Base-by-base conservation (phyloP, 2,113 vertebrate genomes). In the Arvicanthis niloticus region DNA sequence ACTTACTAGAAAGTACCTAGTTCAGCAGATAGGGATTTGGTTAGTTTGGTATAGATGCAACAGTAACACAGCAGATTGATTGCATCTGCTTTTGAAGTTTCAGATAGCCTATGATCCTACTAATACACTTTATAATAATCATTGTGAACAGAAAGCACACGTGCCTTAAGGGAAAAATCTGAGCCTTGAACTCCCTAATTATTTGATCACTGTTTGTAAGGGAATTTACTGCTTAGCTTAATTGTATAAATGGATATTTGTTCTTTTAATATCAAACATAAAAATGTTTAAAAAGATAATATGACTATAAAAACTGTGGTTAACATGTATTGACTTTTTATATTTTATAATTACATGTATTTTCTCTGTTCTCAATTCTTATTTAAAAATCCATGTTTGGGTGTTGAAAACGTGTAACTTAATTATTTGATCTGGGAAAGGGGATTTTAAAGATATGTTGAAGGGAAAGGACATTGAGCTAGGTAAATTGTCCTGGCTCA, bases 1-100 rank as follows among this genome's bases (percentile, higher is more conserved):
- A 87, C n/a, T 81, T 82, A 91, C 29, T 51, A 76, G 51, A 89
- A 94, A 91, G 60, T 91, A 86, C n/a, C 90, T 96, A 45, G 9
- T 48, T 80, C 0, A 82, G 0, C 77, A 93, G 65, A 17, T 48
- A 95, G 70, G 70, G 82, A 95, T 56, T 88, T 68, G 15, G 24
- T 31, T 91, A 48, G 6, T 56, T 45, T 29, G 87, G 81, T 82
- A 15, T 12, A 73, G 62, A 62, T 87, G 16, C 8, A 89, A 15
- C 9, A 75, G 7, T 40, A 87, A 60, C n/a, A 68, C 37, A 87
- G 76, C 62, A 87, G 81, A 48, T 26, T 70, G 2, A 89, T 29
- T 82, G 6, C 4, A 72, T n/a, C 72, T 80, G 60, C 88, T 45
- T 91, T 88, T 72, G 81, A 94, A 88, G 67, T 96, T 88, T 87